Percentiles rank a stretch among this genome's conserved stretches.
phyloP scores from a whole-genome alignment of 2,888 invertebrate species.

The Strigamia maritima region DNA sequence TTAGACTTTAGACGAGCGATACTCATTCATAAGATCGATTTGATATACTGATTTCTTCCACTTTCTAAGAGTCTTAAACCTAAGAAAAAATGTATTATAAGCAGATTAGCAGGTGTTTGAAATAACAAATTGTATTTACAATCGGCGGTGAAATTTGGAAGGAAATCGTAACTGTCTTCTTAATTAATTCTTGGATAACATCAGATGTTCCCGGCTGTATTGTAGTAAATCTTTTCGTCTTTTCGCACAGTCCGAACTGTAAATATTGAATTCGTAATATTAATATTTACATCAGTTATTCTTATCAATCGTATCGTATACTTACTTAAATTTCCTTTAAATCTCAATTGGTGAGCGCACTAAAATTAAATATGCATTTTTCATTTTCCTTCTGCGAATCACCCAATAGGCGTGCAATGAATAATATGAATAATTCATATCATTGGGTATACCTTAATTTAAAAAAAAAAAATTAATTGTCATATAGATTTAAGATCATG shows the following conservation, averaged over 20 bases:
- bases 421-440: too few species aligned
- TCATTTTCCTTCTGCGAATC: constrained; percentile 89
- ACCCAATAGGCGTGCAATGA: too few species aligned
- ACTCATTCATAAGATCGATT: constrained; percentile 81
- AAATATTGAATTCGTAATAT: constrained; percentile 47
- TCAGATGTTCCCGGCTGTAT: constrained; percentile 75
- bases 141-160: constrained; percentile 96
- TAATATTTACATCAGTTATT: not conserved
- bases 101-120: not conserved
- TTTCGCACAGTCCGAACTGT: constrained; percentile 73
- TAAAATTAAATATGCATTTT: constrained; percentile 79
- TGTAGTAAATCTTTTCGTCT: constrained; percentile 84
- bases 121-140: constrained; percentile 59
- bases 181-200: constrained; percentile 82
- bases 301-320: constrained; percentile 42
- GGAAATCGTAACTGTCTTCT: constrained; percentile 92
- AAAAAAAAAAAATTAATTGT: constrained; percentile 38
- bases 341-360: constrained; percentile 85
- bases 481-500: constrained; percentile 34
- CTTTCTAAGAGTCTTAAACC: constrained; percentile 85
- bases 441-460: constrained; percentile 67
- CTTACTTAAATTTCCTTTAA: constrained; percentile 80
- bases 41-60: constrained; percentile 94
- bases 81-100: constrained; percentile 50
- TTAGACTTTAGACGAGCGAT: constrained; percentile 60